Percentiles rank a stretch among this genome's conserved stretches.
phyloP scores from a whole-genome alignment of 2,888 invertebrate species.

The Drosophila testacea region DNA sequence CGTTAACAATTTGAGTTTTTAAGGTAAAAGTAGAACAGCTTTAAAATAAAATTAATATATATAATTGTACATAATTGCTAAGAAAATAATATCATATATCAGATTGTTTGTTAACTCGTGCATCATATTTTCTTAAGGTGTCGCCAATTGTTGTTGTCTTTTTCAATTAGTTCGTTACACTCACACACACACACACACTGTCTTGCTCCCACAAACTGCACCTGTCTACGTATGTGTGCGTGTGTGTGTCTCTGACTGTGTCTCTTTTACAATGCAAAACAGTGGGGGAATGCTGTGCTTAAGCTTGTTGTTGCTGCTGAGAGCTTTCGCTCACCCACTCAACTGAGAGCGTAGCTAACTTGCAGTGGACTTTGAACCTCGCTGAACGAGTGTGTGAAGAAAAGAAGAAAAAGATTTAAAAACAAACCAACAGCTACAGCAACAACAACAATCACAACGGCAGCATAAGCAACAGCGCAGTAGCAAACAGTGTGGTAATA shows the following conservation, averaged over 20 bases:
- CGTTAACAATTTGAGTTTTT: neutral
- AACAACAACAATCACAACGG: slow-evolving; percentile 41
- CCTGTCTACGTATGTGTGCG: slow-evolving; percentile 39
- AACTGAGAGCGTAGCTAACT: slow-evolving; percentile 43
- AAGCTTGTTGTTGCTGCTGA: slow-evolving; percentile 12
- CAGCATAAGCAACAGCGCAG: slow-evolving; percentile 27
- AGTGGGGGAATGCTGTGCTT: neutral
- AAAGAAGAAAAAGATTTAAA: slow-evolving; percentile 39
- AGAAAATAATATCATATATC: slow-evolving; percentile 8
- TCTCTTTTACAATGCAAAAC: slow-evolving; percentile 46
- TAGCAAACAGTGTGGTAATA: slow-evolving; percentile 59
- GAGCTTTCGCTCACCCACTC: slow-evolving; percentile 55
- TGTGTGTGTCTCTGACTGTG: slow-evolving; percentile 26
- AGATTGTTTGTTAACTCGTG: slow-evolving; percentile 27
- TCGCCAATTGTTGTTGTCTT: slow-evolving; percentile 46
- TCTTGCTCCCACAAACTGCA: slow-evolving; percentile 44
- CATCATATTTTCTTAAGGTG: slow-evolving; percentile 38
- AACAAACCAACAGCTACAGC: slow-evolving; percentile 27
- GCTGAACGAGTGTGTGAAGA: slow-evolving; percentile 49
- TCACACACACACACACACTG: slow-evolving; percentile 12
- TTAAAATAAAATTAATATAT: neutral
- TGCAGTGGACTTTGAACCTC: slow-evolving; percentile 72
- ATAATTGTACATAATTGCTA: neutral
- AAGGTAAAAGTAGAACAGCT: neutral
- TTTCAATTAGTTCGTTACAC: slow-evolving; percentile 44